A percentile compares a stretch with the other conserved stretches of the same genome.
These are phyloP conservation scores for Grantiella picta DNA, from an alignment of 2,113 vertebrate species.

Conservation along the genomic window DNA sequence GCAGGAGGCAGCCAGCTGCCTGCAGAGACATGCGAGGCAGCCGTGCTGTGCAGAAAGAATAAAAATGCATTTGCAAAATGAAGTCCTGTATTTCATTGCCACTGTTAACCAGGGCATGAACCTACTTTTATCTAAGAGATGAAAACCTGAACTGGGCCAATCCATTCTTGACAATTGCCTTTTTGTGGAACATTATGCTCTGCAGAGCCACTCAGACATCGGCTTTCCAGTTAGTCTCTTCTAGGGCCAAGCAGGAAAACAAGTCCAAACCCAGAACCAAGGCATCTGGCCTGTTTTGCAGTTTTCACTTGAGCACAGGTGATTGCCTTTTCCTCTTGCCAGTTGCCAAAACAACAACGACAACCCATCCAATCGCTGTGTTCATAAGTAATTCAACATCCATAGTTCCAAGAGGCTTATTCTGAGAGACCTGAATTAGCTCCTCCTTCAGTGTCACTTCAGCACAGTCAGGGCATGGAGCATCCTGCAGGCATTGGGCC, in stretches of 20 bases:
- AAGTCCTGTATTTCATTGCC: neutral
- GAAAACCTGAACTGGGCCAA: neutral
- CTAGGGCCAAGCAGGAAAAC: neutral
- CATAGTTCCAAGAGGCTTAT: neutral
- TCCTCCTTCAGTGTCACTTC: neutral
- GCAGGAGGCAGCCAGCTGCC: neutral
- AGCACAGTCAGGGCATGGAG: neutral
- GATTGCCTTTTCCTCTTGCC: neutral
- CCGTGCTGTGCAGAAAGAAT: neutral
- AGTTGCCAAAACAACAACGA: rapidly evolving
- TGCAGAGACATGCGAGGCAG: neutral
- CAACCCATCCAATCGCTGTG: neutral
- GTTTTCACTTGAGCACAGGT: neutral
- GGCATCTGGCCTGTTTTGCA: neutral
- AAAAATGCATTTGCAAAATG: neutral
- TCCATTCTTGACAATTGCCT: neutral
- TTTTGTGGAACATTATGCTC: neutral
- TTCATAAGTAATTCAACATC: rapidly evolving
- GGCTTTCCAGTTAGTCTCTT: neutral
- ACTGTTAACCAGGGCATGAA: neutral
- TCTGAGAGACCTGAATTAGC: neutral
- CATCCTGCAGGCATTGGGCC: neutral
- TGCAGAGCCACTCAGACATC: neutral
- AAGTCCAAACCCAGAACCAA: neutral
- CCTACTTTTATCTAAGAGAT: neutral